These are phyloP conservation scores for Oxystoma pomonae DNA, from an alignment of 2,888 invertebrate genomes.

Conservation along the genomic window DNA sequence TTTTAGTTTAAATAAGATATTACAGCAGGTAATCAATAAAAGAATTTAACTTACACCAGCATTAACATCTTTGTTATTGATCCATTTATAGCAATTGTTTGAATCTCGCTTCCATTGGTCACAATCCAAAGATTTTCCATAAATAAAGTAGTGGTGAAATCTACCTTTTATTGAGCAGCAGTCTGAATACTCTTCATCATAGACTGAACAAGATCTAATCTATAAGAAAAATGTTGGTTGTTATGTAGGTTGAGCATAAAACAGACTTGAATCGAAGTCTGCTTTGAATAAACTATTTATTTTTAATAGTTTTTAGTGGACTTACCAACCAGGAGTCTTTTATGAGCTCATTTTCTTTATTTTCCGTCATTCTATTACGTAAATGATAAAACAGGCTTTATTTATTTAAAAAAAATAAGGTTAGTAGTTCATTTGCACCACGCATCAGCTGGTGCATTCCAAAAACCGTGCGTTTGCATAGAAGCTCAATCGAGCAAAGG, in stretches of 20 bases:
- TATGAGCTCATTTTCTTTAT: neutral
- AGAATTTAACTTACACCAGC: slow-evolving; percentile 60
- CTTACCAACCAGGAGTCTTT: slow-evolving; percentile 12
- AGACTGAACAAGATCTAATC: slow-evolving; percentile 76
- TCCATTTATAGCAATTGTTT: slow-evolving; percentile 69
- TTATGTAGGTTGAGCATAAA: too few species aligned
- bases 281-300: too few species aligned
- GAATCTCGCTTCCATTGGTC: slow-evolving; percentile 75
- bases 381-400: neutral
- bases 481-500: too few species aligned
- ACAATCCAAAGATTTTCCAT: slow-evolving; percentile 71
- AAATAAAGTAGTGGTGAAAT: slow-evolving; percentile 83
- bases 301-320: too few species aligned
- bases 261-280: too few species aligned
- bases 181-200: slow-evolving; percentile 77
- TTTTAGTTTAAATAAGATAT: neutral
- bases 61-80: slow-evolving; percentile 55
- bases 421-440: too few species aligned
- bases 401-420: slow-evolving; percentile 3
- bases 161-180: slow-evolving; percentile 70
- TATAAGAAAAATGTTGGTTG: slow-evolving; percentile 50
- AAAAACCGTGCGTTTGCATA: too few species aligned
- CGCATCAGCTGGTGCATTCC: too few species aligned
- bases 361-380: neutral
- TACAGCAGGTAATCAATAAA: neutral